Evolutionary conservation across 2,797 vertebrate species (phyloP).

Genomic region (Somateria mollissima): DNA sequence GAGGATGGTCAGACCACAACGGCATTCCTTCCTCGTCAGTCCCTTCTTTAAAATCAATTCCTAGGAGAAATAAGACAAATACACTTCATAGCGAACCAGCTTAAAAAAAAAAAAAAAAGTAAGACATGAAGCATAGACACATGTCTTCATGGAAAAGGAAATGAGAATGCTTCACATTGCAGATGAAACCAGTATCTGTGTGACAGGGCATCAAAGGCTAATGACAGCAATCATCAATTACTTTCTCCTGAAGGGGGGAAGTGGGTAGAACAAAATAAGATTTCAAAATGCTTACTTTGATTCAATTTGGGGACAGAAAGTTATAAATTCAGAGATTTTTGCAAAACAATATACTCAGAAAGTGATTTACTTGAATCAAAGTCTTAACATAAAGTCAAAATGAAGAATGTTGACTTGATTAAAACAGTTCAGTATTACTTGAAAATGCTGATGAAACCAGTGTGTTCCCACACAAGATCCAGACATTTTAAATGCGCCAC

Average conservation of each 20-base stretch:
- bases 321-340: conserved; percentile 42
- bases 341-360: conserved; percentile 11
- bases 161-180: background rate
- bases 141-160: background rate
- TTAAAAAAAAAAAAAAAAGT: background rate
- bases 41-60: background rate
- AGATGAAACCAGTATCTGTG: background rate
- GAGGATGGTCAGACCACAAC: background rate
- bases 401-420: conserved; percentile 59
- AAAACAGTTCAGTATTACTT: conserved; percentile 34
- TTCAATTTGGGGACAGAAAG: background rate
- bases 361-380: conserved; percentile 49
- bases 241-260: background rate
- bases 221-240: background rate
- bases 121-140: background rate
- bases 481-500: conserved; percentile 23
- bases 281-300: conserved; percentile 29
- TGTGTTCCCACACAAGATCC: conserved; percentile 34
- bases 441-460: conserved; percentile 62
- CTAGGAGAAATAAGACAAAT: background rate
- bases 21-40: background rate
- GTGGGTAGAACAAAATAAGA: background rate
- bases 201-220: background rate
- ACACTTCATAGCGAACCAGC: background rate
- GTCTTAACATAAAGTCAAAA: conserved; percentile 26